Evolutionary conservation across 1,140 invertebrate genomes (phyloP), one percentile per base, ranked within the genome.

Genomic region (Drosophila subpulchrella): DNA sequence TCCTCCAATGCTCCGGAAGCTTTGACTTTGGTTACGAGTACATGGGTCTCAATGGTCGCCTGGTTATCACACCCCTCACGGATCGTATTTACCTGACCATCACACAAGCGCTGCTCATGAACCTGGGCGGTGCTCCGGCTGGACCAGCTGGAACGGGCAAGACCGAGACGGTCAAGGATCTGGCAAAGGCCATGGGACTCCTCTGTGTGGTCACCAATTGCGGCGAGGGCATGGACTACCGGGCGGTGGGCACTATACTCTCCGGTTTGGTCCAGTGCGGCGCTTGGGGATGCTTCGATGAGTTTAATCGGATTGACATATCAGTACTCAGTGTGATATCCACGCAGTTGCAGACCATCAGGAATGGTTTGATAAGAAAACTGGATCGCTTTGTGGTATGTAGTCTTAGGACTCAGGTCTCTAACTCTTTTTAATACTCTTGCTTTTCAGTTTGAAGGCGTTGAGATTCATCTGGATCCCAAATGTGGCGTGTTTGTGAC

Each of bases 11-110:
- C 90, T 97, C 96, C 0, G 97, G 95, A 38, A 92, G 93, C 27
- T 98, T 98, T 91, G 96, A 97, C 60, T 98, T 98, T 88, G 97
- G 97, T 13, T 98, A 98, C 83, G 97, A 98, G 91, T 98, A 98
- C 85, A 98, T 98, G 97, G 98, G 98, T 0, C 93, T 98, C 1
- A 98, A 98, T 93, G 97, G 96, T 2, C 94, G 97, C 63, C 93
- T 98, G 44, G 97, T 98, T 2, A 97, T 98, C 15, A 98, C 97
- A 1, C 97, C 97, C 5, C 92, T 98, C 4, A 98, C 97, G 2
- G 98, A 98, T 92, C 94, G 97, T 66, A 98, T 98, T 76, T 98
- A 98, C 92, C 93, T 98, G 6, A 98, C 97, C 0, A 96, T 98
- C 11, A 98, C 97, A 0, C 97, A 98, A 93, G 97, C 97, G 0